These are phyloP conservation scores for Neolamprologus hecqui DNA, from an alignment of 2,113 vertebrate genomes.

Conservation along the genomic window DNA sequence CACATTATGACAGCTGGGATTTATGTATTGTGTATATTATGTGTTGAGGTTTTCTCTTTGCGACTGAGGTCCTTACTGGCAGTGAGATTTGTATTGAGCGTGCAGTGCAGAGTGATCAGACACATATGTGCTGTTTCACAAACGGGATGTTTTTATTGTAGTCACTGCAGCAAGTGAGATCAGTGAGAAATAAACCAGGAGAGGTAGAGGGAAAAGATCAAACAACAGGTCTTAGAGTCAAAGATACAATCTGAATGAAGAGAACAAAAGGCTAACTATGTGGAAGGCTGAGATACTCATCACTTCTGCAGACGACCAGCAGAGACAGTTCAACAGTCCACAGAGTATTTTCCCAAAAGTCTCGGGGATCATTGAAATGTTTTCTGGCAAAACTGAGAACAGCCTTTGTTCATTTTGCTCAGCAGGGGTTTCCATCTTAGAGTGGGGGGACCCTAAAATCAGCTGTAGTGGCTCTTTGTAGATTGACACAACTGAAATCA, in stretches of 20 bases:
- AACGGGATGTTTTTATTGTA: not conserved
- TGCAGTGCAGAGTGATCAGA: not conserved
- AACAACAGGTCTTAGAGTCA: not conserved
- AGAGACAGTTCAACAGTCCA: no score
- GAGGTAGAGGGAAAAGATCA: not conserved
- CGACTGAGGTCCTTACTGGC: not conserved
- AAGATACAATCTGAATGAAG: not conserved
- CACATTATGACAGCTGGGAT: not conserved
- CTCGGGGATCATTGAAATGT: rapidly evolving
- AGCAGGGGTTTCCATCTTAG: not conserved
- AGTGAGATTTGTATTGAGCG: rapidly evolving
- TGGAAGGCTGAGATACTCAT: rapidly evolving
- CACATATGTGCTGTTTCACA: not conserved
- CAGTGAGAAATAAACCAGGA: not conserved
- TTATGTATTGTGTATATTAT: not conserved
- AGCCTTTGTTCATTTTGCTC: not conserved
- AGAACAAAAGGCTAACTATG: rapidly evolving
- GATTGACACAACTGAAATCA: not conserved
- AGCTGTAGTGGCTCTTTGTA: not conserved
- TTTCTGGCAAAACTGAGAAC: not conserved
- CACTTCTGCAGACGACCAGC: not conserved
- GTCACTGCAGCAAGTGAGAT: not conserved
- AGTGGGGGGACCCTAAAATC: not conserved
- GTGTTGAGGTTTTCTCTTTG: not conserved
- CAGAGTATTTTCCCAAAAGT: not conserved